These are phyloP conservation scores for Macropis europaea DNA, from an alignment of 2,888 invertebrate species.

Conservation along the genomic window DNA sequence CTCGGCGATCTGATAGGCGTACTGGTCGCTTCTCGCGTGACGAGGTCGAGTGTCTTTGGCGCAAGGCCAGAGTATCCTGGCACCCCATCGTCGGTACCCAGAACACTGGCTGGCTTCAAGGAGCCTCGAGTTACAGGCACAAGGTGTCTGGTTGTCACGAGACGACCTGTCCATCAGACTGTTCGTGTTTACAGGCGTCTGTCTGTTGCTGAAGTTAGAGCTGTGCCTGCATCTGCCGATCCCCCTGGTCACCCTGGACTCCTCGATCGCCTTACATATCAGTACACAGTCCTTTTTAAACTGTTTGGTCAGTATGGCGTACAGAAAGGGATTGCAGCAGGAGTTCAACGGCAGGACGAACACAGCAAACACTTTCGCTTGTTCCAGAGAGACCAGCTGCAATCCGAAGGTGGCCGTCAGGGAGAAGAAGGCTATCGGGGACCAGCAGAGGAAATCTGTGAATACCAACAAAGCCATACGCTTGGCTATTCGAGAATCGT, in stretches of 20 bases:
- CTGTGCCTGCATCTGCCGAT: slow-evolving; percentile 93
- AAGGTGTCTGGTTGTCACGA: slow-evolving; percentile 84
- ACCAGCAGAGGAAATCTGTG: slow-evolving; percentile 99
- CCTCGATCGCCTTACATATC: slow-evolving; percentile 97
- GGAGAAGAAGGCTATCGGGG: slow-evolving; percentile 97
- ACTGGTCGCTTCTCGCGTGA: slow-evolving; percentile 83
- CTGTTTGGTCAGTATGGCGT: slow-evolving; percentile 98
- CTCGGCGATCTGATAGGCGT: slow-evolving; percentile 88
- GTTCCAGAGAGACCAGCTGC: slow-evolving; percentile 94
- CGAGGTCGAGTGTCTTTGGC: slow-evolving; percentile 76
- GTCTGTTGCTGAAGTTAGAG: slow-evolving; percentile 92
- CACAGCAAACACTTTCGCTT: slow-evolving; percentile 97
- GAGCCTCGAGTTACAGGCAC: slow-evolving; percentile 83
- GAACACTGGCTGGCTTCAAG: slow-evolving; percentile 77
- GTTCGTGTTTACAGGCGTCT: slow-evolving; percentile 93
- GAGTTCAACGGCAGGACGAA: slow-evolving; percentile 97
- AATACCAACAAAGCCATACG: slow-evolving; percentile 98
- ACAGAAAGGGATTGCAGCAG: slow-evolving; percentile 98
- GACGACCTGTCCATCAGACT: slow-evolving; percentile 90
- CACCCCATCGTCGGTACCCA: slow-evolving; percentile 63
- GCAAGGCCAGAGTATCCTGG: slow-evolving; percentile 80
- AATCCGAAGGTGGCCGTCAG: slow-evolving; percentile 95
- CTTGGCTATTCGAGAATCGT: slow-evolving; percentile 97
- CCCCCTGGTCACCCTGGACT: slow-evolving; percentile 92
- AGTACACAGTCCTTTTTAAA: slow-evolving; percentile 98